Evolutionary conservation across 2,113 vertebrate species (phyloP).

Genomic region (Stercorarius parasiticus): DNA sequence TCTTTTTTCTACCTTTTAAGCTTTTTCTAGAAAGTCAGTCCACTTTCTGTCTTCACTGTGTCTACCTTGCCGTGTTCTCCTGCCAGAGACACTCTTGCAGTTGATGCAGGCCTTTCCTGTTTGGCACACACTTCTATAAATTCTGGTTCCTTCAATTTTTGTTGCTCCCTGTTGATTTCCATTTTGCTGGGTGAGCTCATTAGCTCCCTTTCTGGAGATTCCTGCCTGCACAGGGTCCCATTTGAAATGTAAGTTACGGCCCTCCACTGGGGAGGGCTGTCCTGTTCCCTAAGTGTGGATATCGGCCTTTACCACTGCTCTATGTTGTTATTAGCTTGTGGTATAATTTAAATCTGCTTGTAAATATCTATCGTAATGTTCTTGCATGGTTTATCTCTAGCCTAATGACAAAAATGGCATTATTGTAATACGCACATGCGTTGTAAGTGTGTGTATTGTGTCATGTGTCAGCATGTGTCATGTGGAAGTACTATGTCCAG

Average conservation of each 20-base stretch:
- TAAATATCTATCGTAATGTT: not conserved
- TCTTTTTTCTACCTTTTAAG: not conserved
- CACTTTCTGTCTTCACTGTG: not conserved
- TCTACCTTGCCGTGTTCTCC: not conserved
- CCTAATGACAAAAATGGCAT: not conserved
- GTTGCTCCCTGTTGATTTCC: not conserved
- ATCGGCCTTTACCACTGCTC: not conserved
- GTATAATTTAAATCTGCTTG: not conserved
- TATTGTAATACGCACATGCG: not conserved
- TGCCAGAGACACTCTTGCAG: not conserved
- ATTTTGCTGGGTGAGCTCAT: not conserved
- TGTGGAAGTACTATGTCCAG: not conserved
- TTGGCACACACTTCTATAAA: not conserved
- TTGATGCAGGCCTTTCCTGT: not conserved
- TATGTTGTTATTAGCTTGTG: not conserved
- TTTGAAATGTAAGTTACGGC: not conserved
- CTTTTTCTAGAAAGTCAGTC: not conserved
- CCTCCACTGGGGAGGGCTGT: not conserved
- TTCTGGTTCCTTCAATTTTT: not conserved
- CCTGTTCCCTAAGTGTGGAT: not conserved
- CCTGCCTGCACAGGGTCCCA: not conserved
- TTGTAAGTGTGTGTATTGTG: not conserved
- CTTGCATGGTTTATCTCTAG: not conserved
- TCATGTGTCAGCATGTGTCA: not conserved
- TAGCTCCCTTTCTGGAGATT: not conserved